Evolutionary conservation across 2,888 invertebrate species (phyloP), one percentile per base, ranked within the genome.

Genomic region (Scaeva pyrastri): DNA sequence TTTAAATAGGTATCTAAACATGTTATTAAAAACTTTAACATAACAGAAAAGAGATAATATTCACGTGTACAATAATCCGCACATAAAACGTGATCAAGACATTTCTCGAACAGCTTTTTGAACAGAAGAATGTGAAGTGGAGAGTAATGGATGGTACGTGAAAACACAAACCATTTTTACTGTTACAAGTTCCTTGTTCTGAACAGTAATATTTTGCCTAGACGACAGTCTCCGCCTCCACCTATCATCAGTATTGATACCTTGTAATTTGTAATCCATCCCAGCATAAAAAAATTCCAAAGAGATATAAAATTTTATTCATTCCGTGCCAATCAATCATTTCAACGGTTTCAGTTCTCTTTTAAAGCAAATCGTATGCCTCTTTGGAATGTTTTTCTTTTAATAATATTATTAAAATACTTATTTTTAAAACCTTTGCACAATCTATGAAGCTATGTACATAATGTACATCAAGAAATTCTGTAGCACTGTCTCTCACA

Each of bases 301-400:
- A 52, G 21, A 21, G 23, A 16, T 36, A 50, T 23, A 60, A 70
- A 21, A 41, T 50, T 55, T 58, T 11, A 68, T 73, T 50, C 31
- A 68, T 82, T 55, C 72, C 76, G 45, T 73, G 64, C 74, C 78
- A 64, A 78, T 83, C 83, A 74, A 70, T 78, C 73, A 62, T 73
- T 77, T 72, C 26, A 43, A 55, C 36, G 50, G 77, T 43, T 82
- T 82, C 66, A 60, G 36, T 58, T 60, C 36, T 60, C 60, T 31
- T 39, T 68, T 73, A 68, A 71, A 72, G 45, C 58, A 16, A 43
- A 43, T 74, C 12, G 31, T 31, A 43, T 39, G 43, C 31, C 31
- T 39, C 19, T 43, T 23, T 21, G 14, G n/a, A 56, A 45, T 48
- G 36, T 7, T 81, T 50, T 77, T 60, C 23, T 71, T 70, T 70